Conservation (phyloP, 2,797 vertebrate species). For the Rhabdophis nuchalis region DNA sequence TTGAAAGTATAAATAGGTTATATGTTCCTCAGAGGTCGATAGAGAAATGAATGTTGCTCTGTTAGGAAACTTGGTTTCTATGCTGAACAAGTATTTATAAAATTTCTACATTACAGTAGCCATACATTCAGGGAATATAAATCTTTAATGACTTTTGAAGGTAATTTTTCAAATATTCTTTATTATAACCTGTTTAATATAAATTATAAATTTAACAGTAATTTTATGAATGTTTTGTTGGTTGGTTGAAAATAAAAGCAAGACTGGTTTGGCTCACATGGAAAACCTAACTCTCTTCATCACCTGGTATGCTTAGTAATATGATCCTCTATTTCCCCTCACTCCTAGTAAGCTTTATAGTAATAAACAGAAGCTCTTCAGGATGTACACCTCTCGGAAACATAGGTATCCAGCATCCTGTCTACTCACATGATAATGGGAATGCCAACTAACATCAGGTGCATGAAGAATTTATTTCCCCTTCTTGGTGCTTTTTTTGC, state of each 20-base stretch:
- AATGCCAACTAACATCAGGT: slow-evolving; percentile 91
- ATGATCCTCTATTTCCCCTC: slow-evolving; percentile 84
- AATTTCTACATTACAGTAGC: neutral
- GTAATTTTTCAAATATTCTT: slow-evolving; percentile 29
- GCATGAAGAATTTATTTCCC: slow-evolving; percentile 80
- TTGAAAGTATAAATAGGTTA: slow-evolving; percentile 12
- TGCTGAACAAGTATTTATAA: slow-evolving; percentile 1
- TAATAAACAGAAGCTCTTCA: slow-evolving; percentile 98
- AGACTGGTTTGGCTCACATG: slow-evolving; percentile 44
- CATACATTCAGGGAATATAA: neutral
- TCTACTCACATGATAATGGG: slow-evolving; percentile 81
- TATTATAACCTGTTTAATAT: slow-evolving; percentile 36
- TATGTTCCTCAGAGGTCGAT: slow-evolving; percentile 11
- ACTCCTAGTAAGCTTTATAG: slow-evolving; percentile 92
- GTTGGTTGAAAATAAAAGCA: slow-evolving; percentile 21
- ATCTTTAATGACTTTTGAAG: slow-evolving; percentile 20
- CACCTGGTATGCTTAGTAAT: slow-evolving; percentile 75
- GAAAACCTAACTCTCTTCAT: slow-evolving; percentile 66
- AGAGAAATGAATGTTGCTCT: slow-evolving; percentile 8
- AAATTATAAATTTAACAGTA: slow-evolving; percentile 29
- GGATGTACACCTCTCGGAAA: slow-evolving; percentile 88
- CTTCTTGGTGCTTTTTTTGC: slow-evolving; percentile 64
- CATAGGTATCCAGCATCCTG: slow-evolving; percentile 91
- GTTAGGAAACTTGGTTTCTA: neutral
- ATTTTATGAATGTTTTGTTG: slow-evolving; percentile 8